A percentile compares a stretch with the other conserved stretches of the same genome.
These are phyloP conservation scores for Drosophila meridiana DNA, from an alignment of 2,888 invertebrate genomes.

Conservation along the genomic window DNA sequence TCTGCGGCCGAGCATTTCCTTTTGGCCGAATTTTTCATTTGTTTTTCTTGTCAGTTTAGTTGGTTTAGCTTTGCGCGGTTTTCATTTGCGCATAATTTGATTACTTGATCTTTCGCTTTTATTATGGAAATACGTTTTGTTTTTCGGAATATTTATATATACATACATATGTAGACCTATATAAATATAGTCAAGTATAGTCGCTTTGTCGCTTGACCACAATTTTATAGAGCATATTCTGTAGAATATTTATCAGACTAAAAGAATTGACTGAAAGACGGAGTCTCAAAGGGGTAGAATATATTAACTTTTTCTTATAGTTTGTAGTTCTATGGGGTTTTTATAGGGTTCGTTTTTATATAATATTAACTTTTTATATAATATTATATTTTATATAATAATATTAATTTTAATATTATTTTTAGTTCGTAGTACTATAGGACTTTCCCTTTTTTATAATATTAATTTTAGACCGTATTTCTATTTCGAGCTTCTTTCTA, in stretches of 20 bases:
- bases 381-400: no score
- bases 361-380: no score
- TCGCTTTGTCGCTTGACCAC: background rate
- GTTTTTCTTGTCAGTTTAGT: constrained; percentile 12
- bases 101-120: constrained; percentile 51
- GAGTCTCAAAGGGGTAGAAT: no score
- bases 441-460: no score
- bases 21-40: constrained; percentile 46
- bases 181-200: background rate
- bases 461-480: no score
- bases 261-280: background rate
- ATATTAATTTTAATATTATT: no score
- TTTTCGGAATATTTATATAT: constrained; percentile 8
- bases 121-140: constrained; percentile 52
- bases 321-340: no score
- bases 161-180: background rate
- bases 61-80: constrained; percentile 35
- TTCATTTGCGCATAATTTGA: constrained; percentile 58
- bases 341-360: no score
- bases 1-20: constrained; percentile 47
- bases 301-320: background rate
- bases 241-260: background rate
- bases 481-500: no score
- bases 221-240: background rate
- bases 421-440: no score